A percentile compares a stretch with the other conserved stretches of the same genome.
Conservation (phyloP, 2,888 invertebrate genomes). For the Melipona beecheii region DNA sequence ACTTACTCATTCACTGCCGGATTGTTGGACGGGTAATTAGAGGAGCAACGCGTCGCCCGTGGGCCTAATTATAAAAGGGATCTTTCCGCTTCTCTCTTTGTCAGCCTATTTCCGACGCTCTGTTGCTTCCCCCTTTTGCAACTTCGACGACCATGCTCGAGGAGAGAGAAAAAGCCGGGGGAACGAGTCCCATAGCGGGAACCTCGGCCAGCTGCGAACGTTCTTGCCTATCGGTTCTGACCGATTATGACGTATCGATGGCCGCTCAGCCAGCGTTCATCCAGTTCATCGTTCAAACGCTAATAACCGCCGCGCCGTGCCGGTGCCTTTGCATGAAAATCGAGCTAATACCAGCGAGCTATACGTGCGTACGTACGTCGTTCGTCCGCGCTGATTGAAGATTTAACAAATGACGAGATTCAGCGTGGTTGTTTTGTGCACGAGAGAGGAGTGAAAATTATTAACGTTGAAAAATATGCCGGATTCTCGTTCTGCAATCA, state of each 20-base stretch:
- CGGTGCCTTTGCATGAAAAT: slow-evolving; percentile 42
- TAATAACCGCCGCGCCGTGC: slow-evolving; percentile 9
- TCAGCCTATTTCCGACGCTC: slow-evolving; percentile 45
- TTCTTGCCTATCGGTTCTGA: slow-evolving; percentile 49
- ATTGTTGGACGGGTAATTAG: slow-evolving; percentile 83
- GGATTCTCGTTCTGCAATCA: background rate
- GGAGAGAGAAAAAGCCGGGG: background rate
- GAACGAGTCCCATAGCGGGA: slow-evolving; percentile 41
- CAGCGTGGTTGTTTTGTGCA: background rate
- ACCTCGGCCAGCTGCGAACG: slow-evolving; percentile 43
- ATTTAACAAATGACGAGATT: slow-evolving; percentile 7
- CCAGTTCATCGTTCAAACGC: slow-evolving; percentile 18
- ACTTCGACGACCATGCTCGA: slow-evolving; percentile 15
- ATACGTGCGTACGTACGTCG: background rate
- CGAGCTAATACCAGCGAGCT: slow-evolving; percentile 31
- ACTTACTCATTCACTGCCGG: slow-evolving; percentile 79
- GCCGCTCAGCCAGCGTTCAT: slow-evolving; percentile 16
- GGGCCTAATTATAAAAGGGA: slow-evolving; percentile 83
- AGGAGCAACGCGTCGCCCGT: slow-evolving; percentile 81
- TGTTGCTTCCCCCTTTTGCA: slow-evolving; percentile 19
- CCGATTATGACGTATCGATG: slow-evolving; percentile 72
- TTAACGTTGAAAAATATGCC: background rate
- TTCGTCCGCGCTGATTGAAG: background rate
- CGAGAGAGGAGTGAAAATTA: background rate
- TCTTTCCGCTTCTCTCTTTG: slow-evolving; percentile 54